Evolutionary conservation across 2,888 invertebrate genomes (phyloP).

Genomic region (Euphydryas editha): DNA sequence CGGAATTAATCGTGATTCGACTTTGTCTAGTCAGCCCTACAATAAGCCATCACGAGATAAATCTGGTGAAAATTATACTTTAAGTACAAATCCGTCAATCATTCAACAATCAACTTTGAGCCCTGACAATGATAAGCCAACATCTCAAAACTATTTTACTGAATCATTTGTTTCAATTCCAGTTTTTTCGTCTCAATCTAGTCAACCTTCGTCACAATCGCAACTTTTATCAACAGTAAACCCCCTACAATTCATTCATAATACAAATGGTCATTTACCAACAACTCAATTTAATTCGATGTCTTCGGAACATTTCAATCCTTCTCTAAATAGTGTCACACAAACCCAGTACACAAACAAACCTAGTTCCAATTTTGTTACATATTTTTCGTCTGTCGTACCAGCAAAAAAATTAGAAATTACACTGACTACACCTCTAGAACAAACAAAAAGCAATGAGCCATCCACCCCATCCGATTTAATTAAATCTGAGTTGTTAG

Average conservation of each 20-base stretch:
- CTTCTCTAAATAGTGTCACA: background rate
- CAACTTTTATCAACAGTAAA: background rate
- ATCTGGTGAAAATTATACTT: background rate
- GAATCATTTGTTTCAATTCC: background rate
- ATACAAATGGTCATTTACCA: constrained; percentile 11
- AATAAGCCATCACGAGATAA: constrained; percentile 5
- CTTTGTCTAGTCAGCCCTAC: background rate
- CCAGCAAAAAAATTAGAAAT: constrained; percentile 53
- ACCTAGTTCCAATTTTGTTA: constrained; percentile 31
- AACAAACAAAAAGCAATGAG: constrained; percentile 35
- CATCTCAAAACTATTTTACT: constrained; percentile 8
- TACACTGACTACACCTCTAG: constrained; percentile 61
- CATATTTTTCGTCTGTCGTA: constrained; percentile 43
- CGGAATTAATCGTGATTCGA: background rate
- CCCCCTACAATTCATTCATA: constrained; percentile 10
- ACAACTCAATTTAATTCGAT: background rate
- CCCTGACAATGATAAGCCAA: constrained; percentile 1
- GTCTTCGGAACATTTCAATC: background rate
- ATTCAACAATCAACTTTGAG: background rate
- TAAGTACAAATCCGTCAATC: constrained; percentile 1
- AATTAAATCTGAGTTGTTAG: constrained; percentile 6
- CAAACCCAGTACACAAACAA: constrained; percentile 1
- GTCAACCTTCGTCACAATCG: background rate
- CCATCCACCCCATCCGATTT: background rate
- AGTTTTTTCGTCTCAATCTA: constrained; percentile 2